These are phyloP conservation scores for Zaprionus taronus DNA, from an alignment of 1,140 invertebrate genomes.

Conservation along the genomic window DNA sequence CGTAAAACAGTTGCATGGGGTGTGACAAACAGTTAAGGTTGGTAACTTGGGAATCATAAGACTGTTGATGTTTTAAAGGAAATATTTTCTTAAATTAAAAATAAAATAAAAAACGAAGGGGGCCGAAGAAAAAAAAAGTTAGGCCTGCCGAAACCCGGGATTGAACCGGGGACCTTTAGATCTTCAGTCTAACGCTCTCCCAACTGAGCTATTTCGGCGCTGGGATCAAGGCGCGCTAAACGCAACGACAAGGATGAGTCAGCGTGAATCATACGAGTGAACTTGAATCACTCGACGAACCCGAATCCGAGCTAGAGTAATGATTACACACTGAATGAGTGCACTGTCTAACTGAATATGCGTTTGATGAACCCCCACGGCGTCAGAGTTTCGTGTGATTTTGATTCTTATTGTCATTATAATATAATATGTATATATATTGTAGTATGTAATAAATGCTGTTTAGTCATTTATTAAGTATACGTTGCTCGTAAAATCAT, in stretches of 20 bases:
- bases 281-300: background rate
- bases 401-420: background rate
- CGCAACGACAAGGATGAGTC: conserved; percentile 1
- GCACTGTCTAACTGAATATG: background rate
- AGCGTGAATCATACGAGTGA: background rate
- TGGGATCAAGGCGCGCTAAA: background rate
- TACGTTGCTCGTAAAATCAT: background rate
- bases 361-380: conserved; percentile 2
- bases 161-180: conserved; percentile 92
- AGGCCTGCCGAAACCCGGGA: conserved; percentile 84
- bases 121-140: background rate
- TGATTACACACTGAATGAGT: background rate
- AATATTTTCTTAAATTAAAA: background rate
- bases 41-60: too few relatives aligned
- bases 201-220: conserved; percentile 91
- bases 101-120: background rate
- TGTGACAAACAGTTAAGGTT: too few relatives aligned
- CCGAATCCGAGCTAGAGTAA: background rate
- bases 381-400: background rate
- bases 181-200: conserved; percentile 93
- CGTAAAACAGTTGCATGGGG: background rate
- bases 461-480: conserved; percentile 5
- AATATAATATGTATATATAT: background rate
- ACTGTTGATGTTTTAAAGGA: too few relatives aligned
- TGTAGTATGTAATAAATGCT: background rate